Base-by-base conservation (phyloP, 2,797 vertebrate species). In the Melanotaenia nigrans region DNA sequence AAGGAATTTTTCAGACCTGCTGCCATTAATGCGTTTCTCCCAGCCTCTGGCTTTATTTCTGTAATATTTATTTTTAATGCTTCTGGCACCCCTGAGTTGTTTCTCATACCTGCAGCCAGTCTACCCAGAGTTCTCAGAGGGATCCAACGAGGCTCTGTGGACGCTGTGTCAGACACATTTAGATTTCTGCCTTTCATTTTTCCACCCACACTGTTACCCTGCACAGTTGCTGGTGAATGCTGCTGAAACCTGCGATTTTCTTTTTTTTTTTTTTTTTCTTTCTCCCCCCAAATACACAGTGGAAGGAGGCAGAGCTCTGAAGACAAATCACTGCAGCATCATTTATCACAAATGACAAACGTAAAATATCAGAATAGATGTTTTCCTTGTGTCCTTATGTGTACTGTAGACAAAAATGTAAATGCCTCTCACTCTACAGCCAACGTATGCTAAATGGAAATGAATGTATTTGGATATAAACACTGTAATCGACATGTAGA, bases 181-280 rank as follows among this genome's bases (percentile, higher is more conserved):
- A 93, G 90, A 94, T 92, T 94, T 88, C 92, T 93, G 92, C 93
- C 92, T 94, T 94, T 94, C 90, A 93, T 94, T 86, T 90, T 88
- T 86, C 91, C 91, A 81, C 93, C 93, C 93, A 93, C 92, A 82
- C 93, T 91, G 87, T 90, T 89, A 89, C 92, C 84, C 88, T 83
- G 85, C 90, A 85, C 89, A 83, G 84, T 90, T 81, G 88, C 86
- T 91, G 85, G 78, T 86, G 91, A 90, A 89, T 79, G 87, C 88
- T 90, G 91, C 88, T 83, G 90, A 93, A 94, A 93, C 92, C 91
- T 92, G 90, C 71, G 61, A 87, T 90, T 90, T 73, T 38, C 60
- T 38, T 28, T 12, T 16, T 8, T 25, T 18, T 55, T 53, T 25
- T 18, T 14, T n/a, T n/a, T n/a, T n/a, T n/a, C n/a, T n/a, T n/a